A percentile compares a stretch with the other conserved stretches of the same genome.
phyloP scores from a whole-genome alignment of 2,797 vertebrate species.

The Poeciliopsis presidionis region DNA sequence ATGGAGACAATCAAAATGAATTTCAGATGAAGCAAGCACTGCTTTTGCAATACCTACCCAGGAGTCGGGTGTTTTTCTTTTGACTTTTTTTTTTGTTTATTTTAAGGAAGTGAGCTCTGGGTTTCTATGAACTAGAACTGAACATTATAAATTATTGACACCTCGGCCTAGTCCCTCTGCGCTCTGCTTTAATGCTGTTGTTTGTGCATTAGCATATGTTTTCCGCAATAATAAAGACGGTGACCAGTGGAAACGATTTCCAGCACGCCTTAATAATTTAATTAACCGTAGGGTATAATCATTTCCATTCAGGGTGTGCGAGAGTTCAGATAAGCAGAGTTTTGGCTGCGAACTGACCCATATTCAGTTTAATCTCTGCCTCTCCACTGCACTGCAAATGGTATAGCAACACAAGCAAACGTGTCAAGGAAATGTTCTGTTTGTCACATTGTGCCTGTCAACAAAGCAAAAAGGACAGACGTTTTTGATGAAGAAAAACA shows the following conservation, averaged over 20 bases:
- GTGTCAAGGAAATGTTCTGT: conserved; percentile 44
- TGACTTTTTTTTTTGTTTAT: not conserved
- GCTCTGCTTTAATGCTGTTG: conserved; percentile 11
- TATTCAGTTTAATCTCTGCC: conserved; percentile 63
- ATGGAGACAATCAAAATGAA: conserved; percentile 67
- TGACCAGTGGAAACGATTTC: conserved; percentile 53
- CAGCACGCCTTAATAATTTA: conserved; percentile 55
- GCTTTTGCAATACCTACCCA: conserved; percentile 51
- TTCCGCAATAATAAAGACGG: conserved; percentile 33
- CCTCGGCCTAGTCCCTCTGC: conserved; percentile 25
- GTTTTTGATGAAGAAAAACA: not conserved
- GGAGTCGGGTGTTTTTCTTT: conserved; percentile 6
- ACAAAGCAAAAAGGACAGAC: not conserved
- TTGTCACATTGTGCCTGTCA: conserved; percentile 33
- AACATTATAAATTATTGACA: conserved; percentile 62
- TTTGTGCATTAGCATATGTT: conserved; percentile 54
- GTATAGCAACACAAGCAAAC: conserved; percentile 29
- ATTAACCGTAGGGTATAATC: conserved; percentile 57
- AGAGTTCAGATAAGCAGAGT: conserved; percentile 69
- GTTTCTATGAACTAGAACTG: conserved; percentile 44
- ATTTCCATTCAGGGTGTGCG: conserved; percentile 53
- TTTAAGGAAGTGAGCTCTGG: not conserved
- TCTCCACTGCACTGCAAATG: conserved; percentile 36
- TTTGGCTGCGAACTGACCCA: conserved; percentile 69
- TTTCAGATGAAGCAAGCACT: conserved; percentile 50